phyloP scores from a whole-genome alignment of 2,113 vertebrate species.

The Loxodonta africana region DNA sequence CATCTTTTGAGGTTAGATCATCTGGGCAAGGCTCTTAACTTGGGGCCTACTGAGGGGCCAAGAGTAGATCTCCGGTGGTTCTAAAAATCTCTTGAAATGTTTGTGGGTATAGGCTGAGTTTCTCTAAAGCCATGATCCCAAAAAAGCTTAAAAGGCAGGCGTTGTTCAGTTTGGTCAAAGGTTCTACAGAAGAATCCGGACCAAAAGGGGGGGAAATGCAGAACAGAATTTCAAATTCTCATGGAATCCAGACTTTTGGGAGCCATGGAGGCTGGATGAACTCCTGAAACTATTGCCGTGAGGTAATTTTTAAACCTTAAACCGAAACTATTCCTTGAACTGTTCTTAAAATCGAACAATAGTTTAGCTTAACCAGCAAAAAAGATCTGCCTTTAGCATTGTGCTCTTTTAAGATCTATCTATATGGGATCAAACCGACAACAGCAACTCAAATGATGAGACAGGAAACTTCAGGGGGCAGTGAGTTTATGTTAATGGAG shows the following conservation, averaged over 20 bases:
- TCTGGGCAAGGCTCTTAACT: background rate
- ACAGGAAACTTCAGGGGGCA: background rate
- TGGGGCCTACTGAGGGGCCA: background rate
- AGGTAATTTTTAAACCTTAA: background rate
- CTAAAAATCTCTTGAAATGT: constrained; percentile 10
- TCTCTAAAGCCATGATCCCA: background rate
- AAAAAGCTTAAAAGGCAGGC: background rate
- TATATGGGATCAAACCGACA: background rate
- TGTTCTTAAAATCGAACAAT: background rate
- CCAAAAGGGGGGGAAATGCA: background rate
- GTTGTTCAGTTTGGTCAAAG: background rate
- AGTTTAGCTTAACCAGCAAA: background rate
- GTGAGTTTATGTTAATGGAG: background rate
- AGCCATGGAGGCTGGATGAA: background rate
- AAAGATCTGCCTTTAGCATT: background rate
- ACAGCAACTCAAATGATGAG: background rate
- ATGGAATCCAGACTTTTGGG: background rate
- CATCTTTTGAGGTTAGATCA: background rate
- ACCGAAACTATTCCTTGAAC: background rate
- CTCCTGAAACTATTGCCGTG: background rate
- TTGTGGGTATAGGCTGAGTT: background rate
- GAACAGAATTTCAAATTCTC: background rate
- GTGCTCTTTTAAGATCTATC: background rate
- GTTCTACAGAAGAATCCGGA: background rate
- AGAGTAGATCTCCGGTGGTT: background rate